phyloP scores from a whole-genome alignment of 2,888 invertebrate genomes.

The Acronicta leporina region DNA sequence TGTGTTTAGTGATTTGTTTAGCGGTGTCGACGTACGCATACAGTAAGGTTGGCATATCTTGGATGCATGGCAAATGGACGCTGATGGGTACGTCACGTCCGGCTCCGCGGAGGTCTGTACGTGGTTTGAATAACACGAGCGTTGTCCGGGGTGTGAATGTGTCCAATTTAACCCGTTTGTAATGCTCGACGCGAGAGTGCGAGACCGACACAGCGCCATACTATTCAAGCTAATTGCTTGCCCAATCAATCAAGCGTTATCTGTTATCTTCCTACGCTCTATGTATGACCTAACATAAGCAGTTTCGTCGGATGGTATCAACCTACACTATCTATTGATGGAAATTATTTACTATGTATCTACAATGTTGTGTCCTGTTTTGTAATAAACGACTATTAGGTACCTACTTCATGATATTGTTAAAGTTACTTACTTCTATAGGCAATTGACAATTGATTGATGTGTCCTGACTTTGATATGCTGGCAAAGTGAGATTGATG shows the following conservation, averaged over 20 bases:
- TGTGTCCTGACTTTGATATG: neutral
- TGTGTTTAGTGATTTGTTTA: conserved; percentile 52
- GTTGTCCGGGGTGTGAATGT: conserved; percentile 64
- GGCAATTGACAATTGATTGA: neutral
- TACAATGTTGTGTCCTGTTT: neutral
- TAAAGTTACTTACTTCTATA: too few relatives aligned
- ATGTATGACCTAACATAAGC: conserved; percentile 3
- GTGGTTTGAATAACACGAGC: conserved; percentile 73
- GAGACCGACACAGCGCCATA: conserved; percentile 27
- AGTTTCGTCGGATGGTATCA: neutral
- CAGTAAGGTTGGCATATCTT: conserved; percentile 52
- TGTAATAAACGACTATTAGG: too few relatives aligned
- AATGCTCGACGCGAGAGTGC: conserved; percentile 41
- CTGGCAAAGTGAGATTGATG: neutral
- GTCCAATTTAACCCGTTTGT: conserved; percentile 64
- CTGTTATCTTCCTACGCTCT: conserved; percentile 21
- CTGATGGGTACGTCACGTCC: conserved; percentile 76
- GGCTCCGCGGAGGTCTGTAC: conserved; percentile 79
- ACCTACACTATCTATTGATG: neutral
- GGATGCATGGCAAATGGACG: conserved; percentile 62
- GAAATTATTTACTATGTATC: neutral
- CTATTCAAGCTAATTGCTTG: conserved; percentile 51
- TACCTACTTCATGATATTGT: too few relatives aligned
- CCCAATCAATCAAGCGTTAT: conserved; percentile 31
- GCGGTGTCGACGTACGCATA: conserved; percentile 50